These are phyloP conservation scores for Varanus salvator DNA, from an alignment of 2,113 vertebrate species.

Conservation along the genomic window DNA sequence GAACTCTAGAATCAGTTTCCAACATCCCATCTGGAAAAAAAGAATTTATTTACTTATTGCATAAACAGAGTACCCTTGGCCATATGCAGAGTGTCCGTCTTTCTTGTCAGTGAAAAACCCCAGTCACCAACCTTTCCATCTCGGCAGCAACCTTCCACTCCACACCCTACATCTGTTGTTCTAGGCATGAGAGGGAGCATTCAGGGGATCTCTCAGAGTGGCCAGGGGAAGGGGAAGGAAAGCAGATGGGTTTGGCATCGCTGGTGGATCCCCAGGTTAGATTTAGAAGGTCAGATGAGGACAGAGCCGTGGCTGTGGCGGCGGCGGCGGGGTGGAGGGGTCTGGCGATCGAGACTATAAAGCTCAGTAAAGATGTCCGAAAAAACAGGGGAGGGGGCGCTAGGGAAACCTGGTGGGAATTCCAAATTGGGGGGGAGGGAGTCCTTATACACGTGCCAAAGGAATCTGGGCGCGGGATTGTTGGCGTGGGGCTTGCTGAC, in stretches of 20 bases:
- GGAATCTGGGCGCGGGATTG: neutral
- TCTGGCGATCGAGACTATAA: neutral
- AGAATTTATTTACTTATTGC: no score
- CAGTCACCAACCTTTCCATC: fast-evolving
- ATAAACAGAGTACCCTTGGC: neutral
- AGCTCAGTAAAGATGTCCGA: neutral
- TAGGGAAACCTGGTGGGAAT: neutral
- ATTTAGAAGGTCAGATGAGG: conserved; percentile 36
- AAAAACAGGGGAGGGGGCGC: neutral
- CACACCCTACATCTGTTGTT: neutral
- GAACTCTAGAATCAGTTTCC: neutral
- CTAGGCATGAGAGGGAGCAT: no score
- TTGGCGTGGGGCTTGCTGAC: neutral
- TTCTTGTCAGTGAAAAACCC: neutral
- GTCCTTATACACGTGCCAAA: neutral
- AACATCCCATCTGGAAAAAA: no score
- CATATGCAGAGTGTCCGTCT: neutral
- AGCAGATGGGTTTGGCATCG: neutral
- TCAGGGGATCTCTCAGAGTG: neutral
- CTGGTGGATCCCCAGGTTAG: neutral
- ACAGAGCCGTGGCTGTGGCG: neutral
- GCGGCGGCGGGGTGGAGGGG: neutral
- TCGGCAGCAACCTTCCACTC: neutral
- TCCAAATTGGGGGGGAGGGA: neutral
- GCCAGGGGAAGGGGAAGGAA: neutral